Evolutionary conservation across 1,140 invertebrate species (phyloP), one percentile per base, ranked within the genome.

Genomic region (Drosophila serrata): DNA sequence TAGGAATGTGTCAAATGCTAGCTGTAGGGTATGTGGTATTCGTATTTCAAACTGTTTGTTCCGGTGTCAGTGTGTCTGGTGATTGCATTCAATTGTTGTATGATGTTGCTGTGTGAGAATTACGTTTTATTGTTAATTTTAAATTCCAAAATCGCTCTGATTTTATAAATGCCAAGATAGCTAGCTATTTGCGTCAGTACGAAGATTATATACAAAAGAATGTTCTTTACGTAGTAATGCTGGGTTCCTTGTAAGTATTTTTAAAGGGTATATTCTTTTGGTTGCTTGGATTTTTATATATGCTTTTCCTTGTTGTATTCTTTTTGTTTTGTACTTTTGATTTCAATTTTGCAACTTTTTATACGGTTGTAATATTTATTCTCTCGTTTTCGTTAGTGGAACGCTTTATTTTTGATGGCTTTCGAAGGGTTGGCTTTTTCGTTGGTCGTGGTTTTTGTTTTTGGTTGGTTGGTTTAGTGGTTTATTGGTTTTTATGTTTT

Each of bases 11-110:
- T n/a, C 17, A 49, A 49, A 46, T 79, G 79, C 81, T 92, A 92
- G 79, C 92, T 92, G 75, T 92, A 92, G 68, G 92, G 92, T 79
- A 92, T 78, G 55, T 92, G 92, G 78, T 92, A 92, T 79, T 82
- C 49, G 78, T 92, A 92, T 79, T 82, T 49, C 60, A 92, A 92
- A 92, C 92, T 92, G 92, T 92, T 43, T 92, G 92, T 92, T 82
- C 92, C 92, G 92, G 92, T 92, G 92, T 92, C 92, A 92, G 92
- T 92, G 92, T 92, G 51, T 75, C 55, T 78, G 59, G 62, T 48
- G 77, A 72, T 48, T 60, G 33, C 68, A 74, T 65, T 45, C 57
- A 56, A 48, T 53, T 53, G 39, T 45, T 31, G 51, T 91, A 91
- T 91, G 65, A 90, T 91, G 88, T 78, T 79, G 90, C 64, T 70